Percentiles rank a stretch among this genome's conserved stretches.
Conservation (phyloP, 2,888 invertebrate genomes). For the Bruchidius siliquastri region DNA sequence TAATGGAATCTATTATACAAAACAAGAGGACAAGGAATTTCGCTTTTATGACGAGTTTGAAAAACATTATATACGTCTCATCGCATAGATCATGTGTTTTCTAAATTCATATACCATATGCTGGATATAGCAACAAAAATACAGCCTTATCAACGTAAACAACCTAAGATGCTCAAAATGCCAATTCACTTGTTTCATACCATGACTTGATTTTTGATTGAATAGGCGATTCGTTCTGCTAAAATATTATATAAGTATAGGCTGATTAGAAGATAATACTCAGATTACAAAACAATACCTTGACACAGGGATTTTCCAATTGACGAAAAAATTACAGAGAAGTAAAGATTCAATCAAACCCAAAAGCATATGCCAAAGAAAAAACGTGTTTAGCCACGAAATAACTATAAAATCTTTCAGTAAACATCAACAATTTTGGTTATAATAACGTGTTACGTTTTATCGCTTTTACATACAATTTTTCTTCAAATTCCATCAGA, state of each 20-base stretch:
- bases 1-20: background rate
- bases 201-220: background rate
- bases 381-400: background rate
- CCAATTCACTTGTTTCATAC: background rate
- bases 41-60: background rate
- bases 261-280: background rate
- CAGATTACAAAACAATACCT: background rate
- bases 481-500: no score
- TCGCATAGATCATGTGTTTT: background rate
- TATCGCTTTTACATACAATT: no score
- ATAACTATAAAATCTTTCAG: background rate
- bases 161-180: background rate
- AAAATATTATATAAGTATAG: background rate
- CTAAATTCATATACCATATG: background rate
- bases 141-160: background rate
- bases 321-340: background rate
- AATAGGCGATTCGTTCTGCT: background rate
- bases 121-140: background rate
- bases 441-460: background rate
- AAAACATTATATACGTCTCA: background rate
- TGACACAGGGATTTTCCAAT: background rate
- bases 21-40: background rate
- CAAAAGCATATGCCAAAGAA: background rate
- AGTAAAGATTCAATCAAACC: background rate
- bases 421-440: background rate